These are phyloP conservation scores for Contarinia nasturtii DNA, from an alignment of 1,140 invertebrate species.

Conservation along the genomic window DNA sequence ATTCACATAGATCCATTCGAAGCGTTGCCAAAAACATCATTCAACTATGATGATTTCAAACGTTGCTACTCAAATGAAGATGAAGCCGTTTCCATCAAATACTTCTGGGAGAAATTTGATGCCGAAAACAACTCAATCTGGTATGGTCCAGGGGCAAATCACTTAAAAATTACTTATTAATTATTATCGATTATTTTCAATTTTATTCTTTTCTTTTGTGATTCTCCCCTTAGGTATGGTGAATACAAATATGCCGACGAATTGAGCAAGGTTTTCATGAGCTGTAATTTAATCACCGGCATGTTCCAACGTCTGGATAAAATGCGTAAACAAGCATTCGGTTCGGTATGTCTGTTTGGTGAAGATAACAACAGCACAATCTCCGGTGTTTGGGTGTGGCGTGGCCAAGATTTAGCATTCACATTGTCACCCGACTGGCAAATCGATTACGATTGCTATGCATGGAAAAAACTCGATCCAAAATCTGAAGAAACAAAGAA, in stretches of 20 bases:
- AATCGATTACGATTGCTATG: constrained; percentile 92
- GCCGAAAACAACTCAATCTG: constrained; percentile 83
- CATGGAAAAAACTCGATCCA: constrained; percentile 89
- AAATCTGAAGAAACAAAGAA: constrained; percentile 67
- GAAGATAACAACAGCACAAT: constrained; percentile 82
- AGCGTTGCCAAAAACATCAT: constrained; percentile 68
- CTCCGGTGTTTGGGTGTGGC: constrained; percentile 94
- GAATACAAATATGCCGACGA: constrained; percentile 96
- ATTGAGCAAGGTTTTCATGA: constrained; percentile 86
- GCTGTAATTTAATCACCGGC: constrained; percentile 79
- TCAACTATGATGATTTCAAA: constrained; percentile 96
- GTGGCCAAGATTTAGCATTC: constrained; percentile 87
- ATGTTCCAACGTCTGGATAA: constrained; percentile 98
- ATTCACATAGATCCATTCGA: constrained; percentile 63
- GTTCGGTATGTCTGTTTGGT: constrained; percentile 84
- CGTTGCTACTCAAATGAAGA: constrained; percentile 94
- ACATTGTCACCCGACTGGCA: constrained; percentile 76
- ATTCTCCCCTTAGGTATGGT: no score
- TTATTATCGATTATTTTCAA: no score
- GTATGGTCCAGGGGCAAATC: no score
- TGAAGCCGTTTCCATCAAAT: constrained; percentile 80
- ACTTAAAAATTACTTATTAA: no score
- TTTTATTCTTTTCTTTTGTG: no score
- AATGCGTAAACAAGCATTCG: constrained; percentile 91
- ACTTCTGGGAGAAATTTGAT: constrained; percentile 98